Conservation (phyloP, 2,113 vertebrate genomes). For the Isichthys henryi region DNA sequence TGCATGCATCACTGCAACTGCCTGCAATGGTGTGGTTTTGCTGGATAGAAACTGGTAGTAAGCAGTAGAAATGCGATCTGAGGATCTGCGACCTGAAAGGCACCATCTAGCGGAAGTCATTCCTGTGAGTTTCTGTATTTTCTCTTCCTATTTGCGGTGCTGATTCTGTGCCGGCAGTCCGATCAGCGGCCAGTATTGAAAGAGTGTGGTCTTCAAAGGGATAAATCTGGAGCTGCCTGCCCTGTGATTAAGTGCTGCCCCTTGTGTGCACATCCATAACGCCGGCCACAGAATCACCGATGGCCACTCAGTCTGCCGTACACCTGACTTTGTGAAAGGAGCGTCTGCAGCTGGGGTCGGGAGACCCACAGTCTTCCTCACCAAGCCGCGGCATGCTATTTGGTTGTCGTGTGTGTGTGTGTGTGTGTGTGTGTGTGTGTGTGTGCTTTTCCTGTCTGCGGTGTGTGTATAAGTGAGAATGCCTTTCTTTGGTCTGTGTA, state of each 20-base stretch:
- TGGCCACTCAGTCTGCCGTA: neutral
- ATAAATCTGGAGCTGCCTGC: neutral
- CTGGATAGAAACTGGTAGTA: neutral
- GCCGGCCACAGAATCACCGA: neutral
- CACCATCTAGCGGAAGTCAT: neutral
- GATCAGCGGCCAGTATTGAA: neutral
- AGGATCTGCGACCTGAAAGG: neutral
- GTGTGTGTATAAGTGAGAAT: neutral
- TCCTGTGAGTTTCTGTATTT: neutral
- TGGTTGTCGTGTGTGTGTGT: neutral
- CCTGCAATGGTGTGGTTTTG: neutral
- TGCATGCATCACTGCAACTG: neutral
- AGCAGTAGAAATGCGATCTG: neutral
- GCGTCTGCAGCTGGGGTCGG: neutral
- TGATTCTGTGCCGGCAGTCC: neutral
- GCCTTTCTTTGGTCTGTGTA: neutral
- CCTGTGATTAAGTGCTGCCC: neutral
- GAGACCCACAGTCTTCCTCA: neutral
- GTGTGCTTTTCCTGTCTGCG: neutral
- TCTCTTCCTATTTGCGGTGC: neutral
- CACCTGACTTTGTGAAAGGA: neutral
- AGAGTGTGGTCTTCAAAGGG: neutral
- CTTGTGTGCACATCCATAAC: neutral
- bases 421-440: neutral
- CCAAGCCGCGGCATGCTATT: neutral